Conservation (phyloP, 2,797 vertebrate genomes). For the Enteromius trimaculatus region DNA sequence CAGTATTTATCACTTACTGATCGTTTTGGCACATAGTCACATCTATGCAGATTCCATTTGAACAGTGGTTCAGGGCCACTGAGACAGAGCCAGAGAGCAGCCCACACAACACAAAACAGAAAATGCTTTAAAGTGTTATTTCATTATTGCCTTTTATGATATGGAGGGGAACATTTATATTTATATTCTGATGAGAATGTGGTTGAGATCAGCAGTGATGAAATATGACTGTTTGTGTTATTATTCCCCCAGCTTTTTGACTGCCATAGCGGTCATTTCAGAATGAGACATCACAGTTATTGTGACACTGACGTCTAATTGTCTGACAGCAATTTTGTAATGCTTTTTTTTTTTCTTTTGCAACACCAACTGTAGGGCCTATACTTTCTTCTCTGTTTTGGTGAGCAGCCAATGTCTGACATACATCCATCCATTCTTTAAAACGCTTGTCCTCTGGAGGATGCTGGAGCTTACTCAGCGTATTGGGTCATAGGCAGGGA, state of each 20-base stretch:
- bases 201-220: background rate
- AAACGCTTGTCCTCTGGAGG: background rate
- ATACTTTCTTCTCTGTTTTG: background rate
- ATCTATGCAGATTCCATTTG: background rate
- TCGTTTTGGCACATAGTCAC: background rate
- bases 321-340: background rate
- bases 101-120: slow-evolving; percentile 10
- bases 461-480: background rate
- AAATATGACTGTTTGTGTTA: background rate
- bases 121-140: slow-evolving; percentile 12
- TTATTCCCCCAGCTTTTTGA: background rate
- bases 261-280: background rate
- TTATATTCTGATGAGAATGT: background rate
- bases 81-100: slow-evolving; percentile 5
- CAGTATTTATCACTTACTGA: background rate
- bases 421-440: background rate
- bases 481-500: background rate
- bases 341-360: slow-evolving; percentile 13
- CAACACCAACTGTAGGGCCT: background rate
- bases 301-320: background rate
- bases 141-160: slow-evolving; percentile 3
- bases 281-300: background rate
- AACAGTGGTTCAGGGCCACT: slow-evolving; percentile 16
- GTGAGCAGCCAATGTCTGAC: background rate
- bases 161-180: background rate